A percentile compares a stretch with the other conserved stretches of the same genome.
Conservation (phyloP, 2,113 vertebrate species). For the Vombatus ursinus region DNA sequence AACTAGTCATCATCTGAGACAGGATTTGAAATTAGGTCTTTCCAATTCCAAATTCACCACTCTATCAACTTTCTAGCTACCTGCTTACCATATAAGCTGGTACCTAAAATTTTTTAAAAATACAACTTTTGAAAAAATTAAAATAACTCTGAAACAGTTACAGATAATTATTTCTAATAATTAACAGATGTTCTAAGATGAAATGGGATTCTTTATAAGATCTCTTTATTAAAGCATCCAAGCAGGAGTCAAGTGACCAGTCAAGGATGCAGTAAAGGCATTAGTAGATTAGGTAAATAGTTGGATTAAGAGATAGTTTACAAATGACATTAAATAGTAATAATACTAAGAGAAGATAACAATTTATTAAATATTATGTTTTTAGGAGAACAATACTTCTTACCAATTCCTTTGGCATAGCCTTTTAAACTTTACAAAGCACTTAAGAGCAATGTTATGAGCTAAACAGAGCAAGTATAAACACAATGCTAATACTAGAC, state of each 20-base stretch:
- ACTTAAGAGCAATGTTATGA: neutral
- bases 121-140: neutral
- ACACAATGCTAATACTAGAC: neutral
- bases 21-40: neutral
- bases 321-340: neutral
- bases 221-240: neutral
- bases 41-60: neutral
- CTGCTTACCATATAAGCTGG: neutral
- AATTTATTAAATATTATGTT: neutral
- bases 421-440: neutral
- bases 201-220: neutral
- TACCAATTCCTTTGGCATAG: neutral
- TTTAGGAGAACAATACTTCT: neutral
- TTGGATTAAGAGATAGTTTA: neutral
- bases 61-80: neutral
- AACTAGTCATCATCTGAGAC: neutral
- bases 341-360: neutral
- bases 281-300: neutral
- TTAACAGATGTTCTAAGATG: neutral
- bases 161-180: neutral
- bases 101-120: neutral
- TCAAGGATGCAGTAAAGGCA: neutral
- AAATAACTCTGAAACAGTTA: neutral
- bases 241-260: neutral
- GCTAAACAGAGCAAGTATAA: neutral